phyloP scores from a whole-genome alignment of 2,797 vertebrate species.

The Nothura maculosa region DNA sequence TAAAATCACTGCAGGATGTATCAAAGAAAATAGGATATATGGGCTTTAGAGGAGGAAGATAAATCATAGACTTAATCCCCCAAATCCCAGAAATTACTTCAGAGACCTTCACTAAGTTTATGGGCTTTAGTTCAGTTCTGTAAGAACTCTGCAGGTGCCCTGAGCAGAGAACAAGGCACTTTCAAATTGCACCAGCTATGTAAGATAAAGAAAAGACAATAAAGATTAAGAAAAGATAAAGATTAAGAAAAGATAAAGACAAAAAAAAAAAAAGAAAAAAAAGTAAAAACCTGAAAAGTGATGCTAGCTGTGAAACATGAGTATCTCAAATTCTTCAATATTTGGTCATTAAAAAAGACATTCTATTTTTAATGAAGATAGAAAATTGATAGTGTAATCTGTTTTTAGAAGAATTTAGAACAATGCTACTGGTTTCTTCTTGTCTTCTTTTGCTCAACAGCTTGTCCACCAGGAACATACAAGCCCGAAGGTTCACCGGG shows the following conservation, averaged over 20 bases:
- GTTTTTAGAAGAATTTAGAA: not conserved
- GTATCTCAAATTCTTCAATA: not conserved
- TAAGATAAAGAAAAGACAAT: not conserved
- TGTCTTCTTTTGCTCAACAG: slow-evolving; percentile 72
- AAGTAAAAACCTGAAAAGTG: not conserved
- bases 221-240: not conserved
- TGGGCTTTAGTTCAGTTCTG: not conserved
- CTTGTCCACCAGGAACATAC: slow-evolving; percentile 93
- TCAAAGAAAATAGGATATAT: not conserved
- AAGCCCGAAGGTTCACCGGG: slow-evolving; percentile 93
- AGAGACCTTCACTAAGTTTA: not conserved
- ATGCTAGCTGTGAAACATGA: not conserved
- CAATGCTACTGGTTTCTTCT: not conserved
- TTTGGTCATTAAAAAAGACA: not conserved
- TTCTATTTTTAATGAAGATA: not conserved
- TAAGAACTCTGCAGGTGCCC: not conserved
- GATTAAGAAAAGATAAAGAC: not conserved
- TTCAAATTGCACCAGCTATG: not conserved
- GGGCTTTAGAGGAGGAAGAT: not conserved
- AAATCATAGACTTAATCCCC: not conserved
- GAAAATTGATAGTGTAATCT: not conserved
- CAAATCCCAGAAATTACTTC: not conserved
- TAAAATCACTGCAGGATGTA: not conserved
- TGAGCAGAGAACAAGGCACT: not conserved
- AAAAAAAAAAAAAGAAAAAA: not conserved